phyloP scores from a whole-genome alignment of 2,113 vertebrate genomes.

The Podarcis muralis region DNA sequence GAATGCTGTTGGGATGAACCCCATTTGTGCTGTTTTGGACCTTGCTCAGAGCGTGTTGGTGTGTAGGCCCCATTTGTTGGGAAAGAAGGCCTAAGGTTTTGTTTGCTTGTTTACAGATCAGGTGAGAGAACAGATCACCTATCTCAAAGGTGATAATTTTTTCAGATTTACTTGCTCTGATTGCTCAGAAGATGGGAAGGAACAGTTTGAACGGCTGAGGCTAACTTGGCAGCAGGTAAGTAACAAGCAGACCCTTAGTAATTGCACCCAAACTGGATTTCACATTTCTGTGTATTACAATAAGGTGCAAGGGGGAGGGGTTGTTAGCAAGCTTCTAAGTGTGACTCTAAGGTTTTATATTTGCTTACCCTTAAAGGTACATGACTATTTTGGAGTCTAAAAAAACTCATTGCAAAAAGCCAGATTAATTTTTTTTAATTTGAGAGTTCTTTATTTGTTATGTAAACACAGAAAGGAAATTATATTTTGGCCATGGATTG shows the following conservation, averaged over 20 bases:
- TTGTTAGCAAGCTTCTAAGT: constrained; percentile 30
- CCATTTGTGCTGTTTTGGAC: too few relatives aligned
- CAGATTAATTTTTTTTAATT: not conserved
- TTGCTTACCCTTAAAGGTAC: not conserved
- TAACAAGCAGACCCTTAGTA: not conserved
- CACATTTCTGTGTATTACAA: constrained; percentile 4
- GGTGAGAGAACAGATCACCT: constrained; percentile 90
- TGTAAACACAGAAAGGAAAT: not conserved
- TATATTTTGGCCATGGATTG: too few relatives aligned
- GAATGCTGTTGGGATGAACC: too few relatives aligned
- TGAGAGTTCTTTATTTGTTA: not conserved
- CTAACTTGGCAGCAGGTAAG: constrained; percentile 95
- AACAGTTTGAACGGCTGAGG: constrained; percentile 92
- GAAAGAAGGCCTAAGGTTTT: not conserved
- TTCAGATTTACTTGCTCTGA: constrained; percentile 91
- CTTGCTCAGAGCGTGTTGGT: too few relatives aligned
- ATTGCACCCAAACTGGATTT: not conserved
- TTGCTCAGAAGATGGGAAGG: constrained; percentile 92
- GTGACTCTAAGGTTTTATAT: constrained; percentile 19
- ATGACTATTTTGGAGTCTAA: constrained; percentile 30
- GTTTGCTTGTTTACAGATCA: constrained; percentile 79
- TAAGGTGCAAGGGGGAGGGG: constrained; percentile 3
- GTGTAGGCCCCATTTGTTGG: not conserved
- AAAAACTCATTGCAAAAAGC: not conserved
- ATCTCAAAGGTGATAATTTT: constrained; percentile 98